Evolutionary conservation across 2,888 invertebrate species (phyloP).

Genomic region (Cerceris rybyensis): DNA sequence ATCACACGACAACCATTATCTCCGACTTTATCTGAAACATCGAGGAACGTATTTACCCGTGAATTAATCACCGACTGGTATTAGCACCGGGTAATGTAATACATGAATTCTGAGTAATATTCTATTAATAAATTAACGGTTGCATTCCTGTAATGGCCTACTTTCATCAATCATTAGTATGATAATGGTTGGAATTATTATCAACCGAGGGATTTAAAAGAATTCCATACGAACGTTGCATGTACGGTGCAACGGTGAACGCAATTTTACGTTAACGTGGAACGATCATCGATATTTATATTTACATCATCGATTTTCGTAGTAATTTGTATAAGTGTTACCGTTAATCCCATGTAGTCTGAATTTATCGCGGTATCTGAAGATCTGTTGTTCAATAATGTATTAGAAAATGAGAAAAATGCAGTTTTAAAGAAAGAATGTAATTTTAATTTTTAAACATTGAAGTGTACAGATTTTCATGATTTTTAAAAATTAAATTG

Average conservation of each 20-base stretch:
- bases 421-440: no score
- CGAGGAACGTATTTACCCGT: slow-evolving; percentile 33
- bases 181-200: slow-evolving; percentile 1
- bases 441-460: no score
- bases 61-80: slow-evolving; percentile 1
- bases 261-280: no score
- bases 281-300: no score
- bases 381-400: no score
- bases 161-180: slow-evolving; percentile 7
- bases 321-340: not conserved
- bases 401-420: no score
- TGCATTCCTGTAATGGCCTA: slow-evolving; percentile 9
- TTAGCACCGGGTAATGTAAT: slow-evolving; percentile 2
- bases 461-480: no score
- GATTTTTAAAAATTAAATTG: no score
- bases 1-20: slow-evolving; percentile 22
- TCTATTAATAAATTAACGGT: slow-evolving; percentile 38
- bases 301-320: not conserved
- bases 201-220: no score
- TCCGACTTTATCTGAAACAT: slow-evolving; percentile 28
- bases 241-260: no score
- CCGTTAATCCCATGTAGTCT: not conserved
- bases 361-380: not conserved
- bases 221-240: no score
- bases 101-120: slow-evolving; percentile 7